Evolutionary conservation across 2,113 vertebrate species (phyloP), one percentile per base, ranked within the genome.

Genomic region (Zosterops borbonicus): DNA sequence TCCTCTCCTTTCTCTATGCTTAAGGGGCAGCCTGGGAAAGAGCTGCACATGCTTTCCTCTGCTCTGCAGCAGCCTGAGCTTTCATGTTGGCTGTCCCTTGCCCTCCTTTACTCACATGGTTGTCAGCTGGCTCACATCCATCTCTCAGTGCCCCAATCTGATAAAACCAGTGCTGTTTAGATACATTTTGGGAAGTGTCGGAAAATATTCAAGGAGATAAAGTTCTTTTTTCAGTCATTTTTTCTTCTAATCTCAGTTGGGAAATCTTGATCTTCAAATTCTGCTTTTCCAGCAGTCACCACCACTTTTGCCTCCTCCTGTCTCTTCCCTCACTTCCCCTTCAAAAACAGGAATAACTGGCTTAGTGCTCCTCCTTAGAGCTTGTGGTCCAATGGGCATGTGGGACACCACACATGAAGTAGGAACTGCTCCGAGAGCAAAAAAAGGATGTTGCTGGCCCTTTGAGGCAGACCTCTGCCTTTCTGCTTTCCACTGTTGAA

Each of bases 331-430:
- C 22, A 65, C 75, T 95, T 96, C 93, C 76, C 64, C 68, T 94
- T 96, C 35, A 75, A 73, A 95, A 95, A 83, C 85, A 86, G 85
- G 90, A 97, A 94, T 93, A 94, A 79, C 70, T 63, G 78, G 59
- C 91, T 87, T 92, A 35, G 42, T 74, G 81, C 84, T 95, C 89
- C 86, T 5, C 15, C 50, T 85, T 58, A 25, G 58, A 73, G 15
- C 70, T 87, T 0, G 9, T 78, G 63, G 83, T 65, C 83, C 86
- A 62, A 28, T 84, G 89, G 14, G 55, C 71, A 39, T 86, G 82
- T 73, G 71, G 92, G 88, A 87, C 70, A 84, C 84, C 87, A 46
- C 52, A 52, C 2, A 3, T 52, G 22, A 91, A 85, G 71, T 33
- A 86, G 82, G 64, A 93, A 86, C 79, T 74, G 53, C 52, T 89